Conservation (phyloP, 1,140 invertebrate genomes). For the Drosophila pseudoobscura region DNA sequence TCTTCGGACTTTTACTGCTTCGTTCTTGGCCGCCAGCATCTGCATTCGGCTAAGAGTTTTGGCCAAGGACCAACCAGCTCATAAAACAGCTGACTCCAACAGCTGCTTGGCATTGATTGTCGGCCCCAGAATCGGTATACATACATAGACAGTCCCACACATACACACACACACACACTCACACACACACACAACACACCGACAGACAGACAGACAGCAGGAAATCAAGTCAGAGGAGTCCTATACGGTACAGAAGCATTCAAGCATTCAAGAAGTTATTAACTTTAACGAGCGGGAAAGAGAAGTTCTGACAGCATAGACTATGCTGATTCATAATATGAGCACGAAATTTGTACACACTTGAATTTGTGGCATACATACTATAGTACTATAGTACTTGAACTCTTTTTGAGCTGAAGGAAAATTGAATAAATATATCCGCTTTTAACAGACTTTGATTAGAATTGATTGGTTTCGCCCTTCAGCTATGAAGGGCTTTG, state of each 20-base stretch:
- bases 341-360: not conserved
- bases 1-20: constrained; percentile 32
- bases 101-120: constrained; percentile 60
- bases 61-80: constrained; percentile 66
- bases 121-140: constrained; percentile 14
- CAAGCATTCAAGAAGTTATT: constrained; percentile 42
- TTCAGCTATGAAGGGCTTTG: not conserved
- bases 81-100: constrained; percentile 79
- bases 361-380: not conserved
- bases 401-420: too few relatives aligned
- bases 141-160: constrained; percentile 1
- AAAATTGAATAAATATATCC: not conserved
- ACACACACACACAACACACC: constrained; percentile 5
- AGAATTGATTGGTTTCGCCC: not conserved
- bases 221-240: constrained; percentile 30
- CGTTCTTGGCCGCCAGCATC: constrained; percentile 11
- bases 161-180: not conserved
- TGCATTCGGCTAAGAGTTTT: constrained; percentile 19
- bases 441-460: too few relatives aligned
- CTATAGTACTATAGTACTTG: not conserved
- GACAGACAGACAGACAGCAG: constrained; percentile 2
- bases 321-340: not conserved
- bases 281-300: constrained; percentile 51
- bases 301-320: constrained; percentile 13
- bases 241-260: constrained; percentile 3